phyloP scores from a whole-genome alignment of 2,797 vertebrate species.

The Myoxocephalus aenaeus region DNA sequence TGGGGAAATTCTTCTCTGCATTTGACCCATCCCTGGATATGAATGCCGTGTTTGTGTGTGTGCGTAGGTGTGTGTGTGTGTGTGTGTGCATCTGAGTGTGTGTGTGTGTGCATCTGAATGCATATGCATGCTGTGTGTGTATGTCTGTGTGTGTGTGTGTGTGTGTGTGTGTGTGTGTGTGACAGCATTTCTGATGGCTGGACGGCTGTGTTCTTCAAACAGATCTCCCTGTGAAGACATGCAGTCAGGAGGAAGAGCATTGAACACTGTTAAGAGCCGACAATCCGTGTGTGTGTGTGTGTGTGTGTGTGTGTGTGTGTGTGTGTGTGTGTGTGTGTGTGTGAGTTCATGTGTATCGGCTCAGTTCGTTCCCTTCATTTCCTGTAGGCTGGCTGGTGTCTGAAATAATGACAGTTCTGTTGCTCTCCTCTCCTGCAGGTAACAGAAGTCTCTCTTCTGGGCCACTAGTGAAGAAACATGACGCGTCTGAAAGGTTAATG shows the following conservation, averaged over 20 bases:
- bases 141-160: conserved; percentile 22
- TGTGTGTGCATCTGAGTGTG: too few relatives aligned
- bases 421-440: conserved; percentile 43
- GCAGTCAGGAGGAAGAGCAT: conserved; percentile 40
- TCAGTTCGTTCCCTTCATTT: conserved; percentile 57
- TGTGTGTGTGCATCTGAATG: too few relatives aligned
- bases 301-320: not conserved
- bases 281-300: conserved; percentile 21
- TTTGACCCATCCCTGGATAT: too few relatives aligned
- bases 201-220: conserved; percentile 46
- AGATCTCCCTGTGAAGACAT: conserved; percentile 50
- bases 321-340: conserved; percentile 8
- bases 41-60: too few relatives aligned
- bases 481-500: conserved; percentile 76
- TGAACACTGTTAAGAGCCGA: conserved; percentile 40
- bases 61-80: too few relatives aligned
- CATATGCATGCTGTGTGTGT: too few relatives aligned
- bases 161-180: not conserved
- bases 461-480: conserved; percentile 76
- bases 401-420: conserved; percentile 62
- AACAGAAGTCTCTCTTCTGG: conserved; percentile 59
- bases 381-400: conserved; percentile 47
- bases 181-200: conserved; percentile 44
- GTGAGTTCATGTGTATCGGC: conserved; percentile 20
- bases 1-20: too few relatives aligned